phyloP scores from a whole-genome alignment of 2,113 vertebrate species.

The Synchiropus splendidus region DNA sequence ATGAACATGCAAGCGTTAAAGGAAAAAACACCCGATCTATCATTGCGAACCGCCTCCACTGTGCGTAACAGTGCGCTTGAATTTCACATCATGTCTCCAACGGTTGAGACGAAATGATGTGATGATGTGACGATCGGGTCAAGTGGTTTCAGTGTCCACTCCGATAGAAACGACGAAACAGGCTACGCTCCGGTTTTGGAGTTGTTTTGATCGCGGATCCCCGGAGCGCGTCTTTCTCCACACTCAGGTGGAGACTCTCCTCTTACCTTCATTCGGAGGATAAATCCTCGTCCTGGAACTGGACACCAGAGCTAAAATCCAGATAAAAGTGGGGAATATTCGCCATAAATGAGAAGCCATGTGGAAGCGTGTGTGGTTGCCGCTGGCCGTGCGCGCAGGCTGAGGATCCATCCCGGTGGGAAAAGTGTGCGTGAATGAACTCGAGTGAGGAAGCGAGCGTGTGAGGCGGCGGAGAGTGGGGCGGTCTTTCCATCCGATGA shows the following conservation, averaged over 20 bases:
- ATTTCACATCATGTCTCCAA: background rate
- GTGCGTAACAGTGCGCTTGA: constrained; percentile 1
- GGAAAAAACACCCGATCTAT: background rate
- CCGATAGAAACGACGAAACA: too few species aligned
- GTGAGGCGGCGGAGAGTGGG: constrained; percentile 40
- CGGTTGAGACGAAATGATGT: background rate
- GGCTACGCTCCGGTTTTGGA: too few species aligned
- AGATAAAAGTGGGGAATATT: constrained; percentile 58
- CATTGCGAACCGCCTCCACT: background rate
- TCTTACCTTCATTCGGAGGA: constrained; percentile 82
- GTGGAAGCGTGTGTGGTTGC: constrained; percentile 43
- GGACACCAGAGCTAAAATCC: constrained; percentile 69
- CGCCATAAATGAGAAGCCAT: constrained; percentile 71
- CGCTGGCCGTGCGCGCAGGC: constrained; percentile 60
- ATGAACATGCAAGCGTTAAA: background rate
- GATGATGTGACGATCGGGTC: too few species aligned
- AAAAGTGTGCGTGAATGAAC: constrained; percentile 67
- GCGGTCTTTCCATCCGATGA: constrained; percentile 53
- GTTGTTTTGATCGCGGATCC: too few species aligned
- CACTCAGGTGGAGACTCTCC: background rate
- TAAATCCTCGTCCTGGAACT: constrained; percentile 80
- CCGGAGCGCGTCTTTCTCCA: too few species aligned
- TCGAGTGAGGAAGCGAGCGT: constrained; percentile 4
- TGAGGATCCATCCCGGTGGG: constrained; percentile 82
- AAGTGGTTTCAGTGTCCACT: too few species aligned